Conservation (phyloP, 2,113 vertebrate genomes). For the Cyanistes caeruleus region DNA sequence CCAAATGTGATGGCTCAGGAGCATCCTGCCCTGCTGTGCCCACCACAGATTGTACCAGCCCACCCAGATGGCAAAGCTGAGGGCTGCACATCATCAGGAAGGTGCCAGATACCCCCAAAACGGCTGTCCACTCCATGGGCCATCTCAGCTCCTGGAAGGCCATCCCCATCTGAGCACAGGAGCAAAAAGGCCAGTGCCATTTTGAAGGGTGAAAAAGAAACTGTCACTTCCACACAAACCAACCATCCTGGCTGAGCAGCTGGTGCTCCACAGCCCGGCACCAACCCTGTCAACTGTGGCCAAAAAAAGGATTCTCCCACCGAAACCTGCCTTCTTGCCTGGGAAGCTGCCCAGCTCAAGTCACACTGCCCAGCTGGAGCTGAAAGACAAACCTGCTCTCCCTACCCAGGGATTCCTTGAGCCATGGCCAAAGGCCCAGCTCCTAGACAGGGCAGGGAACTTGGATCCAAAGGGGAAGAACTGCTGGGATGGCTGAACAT, state of each 20-base stretch:
- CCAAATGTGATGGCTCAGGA: accelerated
- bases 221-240: neutral
- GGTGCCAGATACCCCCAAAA: neutral
- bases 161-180: neutral
- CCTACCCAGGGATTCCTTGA: accelerated
- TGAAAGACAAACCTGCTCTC: neutral
- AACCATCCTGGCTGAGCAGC: neutral
- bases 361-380: neutral
- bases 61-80: neutral
- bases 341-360: neutral
- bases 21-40: neutral
- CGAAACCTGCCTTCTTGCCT: neutral
- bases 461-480: neutral
- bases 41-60: neutral
- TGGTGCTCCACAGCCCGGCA: accelerated
- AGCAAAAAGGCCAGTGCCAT: neutral
- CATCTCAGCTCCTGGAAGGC: neutral
- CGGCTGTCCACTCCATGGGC: neutral
- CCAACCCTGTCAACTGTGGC: accelerated
- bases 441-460: neutral
- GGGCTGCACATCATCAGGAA: accelerated
- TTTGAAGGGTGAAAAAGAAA: neutral
- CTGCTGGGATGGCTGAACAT: neutral
- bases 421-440: neutral
- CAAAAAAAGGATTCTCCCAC: neutral